Percentiles rank a stretch among this genome's conserved stretches.
These are phyloP conservation scores for Dryocosmus kuriphilus DNA, from an alignment of 2,888 invertebrate genomes.

Conservation along the genomic window DNA sequence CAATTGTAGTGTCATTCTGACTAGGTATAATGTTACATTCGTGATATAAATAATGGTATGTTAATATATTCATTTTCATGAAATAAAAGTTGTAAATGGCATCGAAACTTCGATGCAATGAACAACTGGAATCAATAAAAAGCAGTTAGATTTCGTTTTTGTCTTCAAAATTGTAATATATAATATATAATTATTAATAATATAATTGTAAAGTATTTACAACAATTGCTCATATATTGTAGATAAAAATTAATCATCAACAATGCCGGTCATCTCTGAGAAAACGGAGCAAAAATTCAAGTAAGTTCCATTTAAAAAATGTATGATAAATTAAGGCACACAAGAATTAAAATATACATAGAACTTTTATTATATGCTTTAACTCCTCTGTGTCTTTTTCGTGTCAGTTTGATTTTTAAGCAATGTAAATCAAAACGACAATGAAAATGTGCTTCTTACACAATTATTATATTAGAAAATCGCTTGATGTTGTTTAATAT, in stretches of 20 bases:
- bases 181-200: not conserved
- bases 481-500: not conserved
- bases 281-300: not conserved
- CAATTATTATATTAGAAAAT: not conserved
- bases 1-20: not conserved
- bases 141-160: not conserved
- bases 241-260: not conserved
- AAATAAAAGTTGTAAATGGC: not conserved
- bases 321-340: not conserved
- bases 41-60: not conserved
- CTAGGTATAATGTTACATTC: not conserved
- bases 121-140: not conserved
- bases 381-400: not conserved
- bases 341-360: not conserved
- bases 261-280: not conserved
- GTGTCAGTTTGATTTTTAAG: not conserved
- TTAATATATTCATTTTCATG: not conserved
- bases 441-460: not conserved
- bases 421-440: not conserved
- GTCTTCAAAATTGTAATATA: not conserved
- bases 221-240: not conserved
- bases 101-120: not conserved
- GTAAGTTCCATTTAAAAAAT: not conserved
- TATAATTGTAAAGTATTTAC: not conserved
- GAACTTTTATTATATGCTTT: not conserved